These are phyloP conservation scores for Lasioglossum calceatum DNA, from an alignment of 2,888 invertebrate species.

Conservation along the genomic window DNA sequence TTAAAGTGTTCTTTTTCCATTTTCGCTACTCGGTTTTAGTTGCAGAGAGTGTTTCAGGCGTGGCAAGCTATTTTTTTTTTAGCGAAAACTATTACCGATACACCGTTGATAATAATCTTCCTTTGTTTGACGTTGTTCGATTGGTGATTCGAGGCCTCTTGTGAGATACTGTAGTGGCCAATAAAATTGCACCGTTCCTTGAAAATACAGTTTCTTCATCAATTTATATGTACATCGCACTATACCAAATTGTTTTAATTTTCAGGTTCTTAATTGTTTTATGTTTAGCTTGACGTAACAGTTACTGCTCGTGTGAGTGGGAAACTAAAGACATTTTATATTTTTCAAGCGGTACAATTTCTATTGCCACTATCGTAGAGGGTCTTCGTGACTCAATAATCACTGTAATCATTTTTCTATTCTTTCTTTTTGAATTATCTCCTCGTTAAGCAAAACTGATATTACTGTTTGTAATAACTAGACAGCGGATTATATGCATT, in stretches of 20 bases:
- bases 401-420: neutral
- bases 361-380: neutral
- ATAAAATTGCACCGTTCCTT: slow-evolving; percentile 3
- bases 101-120: slow-evolving; percentile 1
- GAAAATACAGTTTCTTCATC: neutral
- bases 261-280: neutral
- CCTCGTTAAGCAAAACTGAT: neutral
- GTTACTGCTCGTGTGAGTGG: neutral
- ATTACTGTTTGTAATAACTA: neutral
- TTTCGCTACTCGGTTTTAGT: neutral
- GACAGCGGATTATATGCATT: no score
- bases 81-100: slow-evolving; percentile 11
- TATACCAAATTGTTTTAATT: neutral
- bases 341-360: neutral
- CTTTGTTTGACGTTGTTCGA: slow-evolving; percentile 16
- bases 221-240: neutral
- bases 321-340: neutral
- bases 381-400: neutral
- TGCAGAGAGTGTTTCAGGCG: slow-evolving; percentile 14
- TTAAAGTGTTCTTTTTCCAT: slow-evolving; percentile 35
- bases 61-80: neutral
- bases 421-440: neutral
- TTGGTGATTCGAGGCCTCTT: neutral
- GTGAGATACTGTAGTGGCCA: neutral
- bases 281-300: neutral